These are phyloP conservation scores for Julus scanicus DNA, from an alignment of 2,888 invertebrate genomes.

Conservation along the genomic window DNA sequence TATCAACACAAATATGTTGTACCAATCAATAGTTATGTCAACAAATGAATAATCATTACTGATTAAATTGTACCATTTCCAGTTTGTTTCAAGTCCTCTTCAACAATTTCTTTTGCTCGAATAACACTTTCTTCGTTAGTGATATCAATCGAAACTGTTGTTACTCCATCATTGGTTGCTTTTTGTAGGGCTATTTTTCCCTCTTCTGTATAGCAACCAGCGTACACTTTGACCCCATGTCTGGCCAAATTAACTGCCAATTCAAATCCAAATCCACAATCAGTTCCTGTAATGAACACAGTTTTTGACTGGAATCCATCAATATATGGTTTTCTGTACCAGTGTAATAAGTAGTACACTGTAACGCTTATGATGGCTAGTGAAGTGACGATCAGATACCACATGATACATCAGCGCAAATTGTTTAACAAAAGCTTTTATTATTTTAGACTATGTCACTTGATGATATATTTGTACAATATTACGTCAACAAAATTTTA, in stretches of 20 bases:
- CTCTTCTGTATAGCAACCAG: conserved; percentile 1
- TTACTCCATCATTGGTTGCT: not conserved
- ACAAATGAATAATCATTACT: not conserved
- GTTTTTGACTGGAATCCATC: not conserved
- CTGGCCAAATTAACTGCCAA: conserved; percentile 28
- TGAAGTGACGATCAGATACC: not conserved
- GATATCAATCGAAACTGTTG: conserved; percentile 27
- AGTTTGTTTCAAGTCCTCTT: conserved; percentile 20
- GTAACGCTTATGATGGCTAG: not conserved
- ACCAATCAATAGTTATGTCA: not conserved
- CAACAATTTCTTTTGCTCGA: not conserved
- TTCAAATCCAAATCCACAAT: not conserved
- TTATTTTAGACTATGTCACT: too few relatives aligned
- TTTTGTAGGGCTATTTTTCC: not conserved
- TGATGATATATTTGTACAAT: too few relatives aligned
- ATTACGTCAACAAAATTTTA: too few relatives aligned
- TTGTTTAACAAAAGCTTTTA: too few relatives aligned
- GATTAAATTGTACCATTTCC: not conserved
- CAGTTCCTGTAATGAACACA: conserved; percentile 41
- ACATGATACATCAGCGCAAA: not conserved
- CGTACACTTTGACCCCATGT: conserved; percentile 46
- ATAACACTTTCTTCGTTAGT: conserved; percentile 20
- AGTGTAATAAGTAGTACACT: not conserved
- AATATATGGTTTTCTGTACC: conserved; percentile 11
- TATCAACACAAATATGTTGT: too few relatives aligned